Base-by-base conservation (phyloP, 2,888 invertebrate species). In the Megastigmus dorsalis region DNA sequence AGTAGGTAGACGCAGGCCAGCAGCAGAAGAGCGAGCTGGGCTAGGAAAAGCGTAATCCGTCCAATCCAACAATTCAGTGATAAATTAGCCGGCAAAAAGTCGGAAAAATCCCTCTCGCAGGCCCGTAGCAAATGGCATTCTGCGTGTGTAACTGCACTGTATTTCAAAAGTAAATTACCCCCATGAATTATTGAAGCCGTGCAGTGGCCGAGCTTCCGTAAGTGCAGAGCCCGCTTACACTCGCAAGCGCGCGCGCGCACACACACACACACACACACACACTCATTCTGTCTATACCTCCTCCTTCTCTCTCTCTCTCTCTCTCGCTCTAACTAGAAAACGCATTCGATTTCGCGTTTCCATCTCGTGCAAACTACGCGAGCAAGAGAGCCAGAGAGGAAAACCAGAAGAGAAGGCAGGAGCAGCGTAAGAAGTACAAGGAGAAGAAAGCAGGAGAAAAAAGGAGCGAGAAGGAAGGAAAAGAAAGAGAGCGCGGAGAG, bases 161-260 rank as follows among this genome's bases (percentile, higher is more conserved):
- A 72, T 72, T 66, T 66, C 59, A 66, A 72, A 72, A 66, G 72
- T 73, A 67, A 73, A 73, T 73, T 73, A 73, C 60, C 60, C n/a
- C 73, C 54, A 73, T 73, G 73, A 73, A 73, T 73, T 73, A 73
- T 72, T 65, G 66, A 66, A 73, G 52, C 33, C 10, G 62, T n/a
- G n/a, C n/a, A 23, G 48, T 15, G 45, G n/a, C 15, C 28, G 20
- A 15, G 54, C 54, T 54, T 62, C 70, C 70, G 70, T 36, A 43
- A 30, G 60, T 2, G 28, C 55, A 13, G 13, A 18, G 30, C 20
- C 3, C n/a, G n/a, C n/a, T n/a, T n/a, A n/a, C n/a, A n/a, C n/a
- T n/a, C n/a, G n/a, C n/a, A n/a, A n/a, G n/a, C n/a, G n/a, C n/a
- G n/a, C n/a, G n/a, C n/a, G n/a, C n/a, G n/a, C n/a, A n/a, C n/a